Base-by-base conservation (phyloP, 2,888 invertebrate species). In the Drosophila anomelani region DNA sequence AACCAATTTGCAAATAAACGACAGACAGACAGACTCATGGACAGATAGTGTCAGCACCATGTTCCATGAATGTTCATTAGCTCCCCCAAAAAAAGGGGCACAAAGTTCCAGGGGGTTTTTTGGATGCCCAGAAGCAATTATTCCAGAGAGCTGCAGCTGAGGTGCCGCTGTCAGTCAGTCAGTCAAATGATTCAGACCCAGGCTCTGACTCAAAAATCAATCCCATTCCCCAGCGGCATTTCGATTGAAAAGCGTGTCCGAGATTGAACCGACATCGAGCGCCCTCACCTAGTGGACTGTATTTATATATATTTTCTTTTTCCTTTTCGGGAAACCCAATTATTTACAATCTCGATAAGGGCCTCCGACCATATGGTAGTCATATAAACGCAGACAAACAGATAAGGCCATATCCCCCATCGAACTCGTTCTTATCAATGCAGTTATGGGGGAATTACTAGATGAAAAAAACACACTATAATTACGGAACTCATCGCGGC, bases 151-250 rank as follows among this genome's bases (percentile, higher is more conserved):
- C 46, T 47, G 53, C 46, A 54, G 43, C 44, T 67, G 68, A 68
- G 70, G 36, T 68, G 47, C 41, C 54, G 44, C 15, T 20, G 49
- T 34, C 51, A 51, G 74, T 66, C 76, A 57, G 49, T 66, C 64
- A 74, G 75, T 62, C 23, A 64, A 75, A 74, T 57, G 77, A 75
- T 75, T 74, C 81, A 77, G 34, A n/a, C 3, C 17, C 44, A 20
- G 10, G 8, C 76, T 76, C 77, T 73, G 86, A 56, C 73, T 81
- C 64, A 75, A 82, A 84, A 83, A 80, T 83, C 77, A 89, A 83
- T 89, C 73, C 75, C 67, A 77, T 78, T 76, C 82, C 89, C 86
- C 75, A 76, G 67, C 13, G 49, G 49, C 23, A 15, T 12, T 34
- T 38, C 64, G 9, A 62, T 44, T 63, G 61, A 44, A 62, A 62